These are phyloP conservation scores for Bombus balteatus DNA, from an alignment of 1,140 invertebrate genomes.

Conservation along the genomic window DNA sequence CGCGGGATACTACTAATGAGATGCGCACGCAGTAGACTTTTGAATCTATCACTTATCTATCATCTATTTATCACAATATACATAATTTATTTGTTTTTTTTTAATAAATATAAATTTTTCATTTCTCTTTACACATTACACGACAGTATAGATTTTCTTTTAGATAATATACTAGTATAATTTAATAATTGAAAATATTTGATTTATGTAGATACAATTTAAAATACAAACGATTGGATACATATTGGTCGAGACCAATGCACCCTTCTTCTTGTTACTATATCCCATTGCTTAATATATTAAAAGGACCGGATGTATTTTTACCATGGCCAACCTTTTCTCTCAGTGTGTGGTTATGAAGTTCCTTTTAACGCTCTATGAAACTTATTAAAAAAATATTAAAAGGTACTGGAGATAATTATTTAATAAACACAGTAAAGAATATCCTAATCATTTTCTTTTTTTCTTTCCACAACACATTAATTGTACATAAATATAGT, in stretches of 20 bases:
- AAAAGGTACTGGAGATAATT: background rate
- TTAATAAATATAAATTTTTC: background rate
- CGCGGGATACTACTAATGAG: background rate
- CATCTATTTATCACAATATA: background rate
- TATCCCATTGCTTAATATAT: constrained; percentile 24
- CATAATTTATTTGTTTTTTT: background rate
- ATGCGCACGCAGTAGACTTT: background rate
- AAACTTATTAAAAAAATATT: background rate
- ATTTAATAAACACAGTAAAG: background rate
- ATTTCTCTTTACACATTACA: background rate
- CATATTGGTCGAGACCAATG: background rate
- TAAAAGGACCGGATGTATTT: constrained; percentile 40
- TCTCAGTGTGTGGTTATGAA: background rate
- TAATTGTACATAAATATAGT: background rate
- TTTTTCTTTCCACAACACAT: background rate
- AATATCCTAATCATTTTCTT: background rate
- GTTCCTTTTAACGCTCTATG: background rate
- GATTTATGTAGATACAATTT: background rate
- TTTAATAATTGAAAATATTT: background rate
- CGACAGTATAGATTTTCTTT: background rate
- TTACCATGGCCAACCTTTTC: constrained; percentile 3
- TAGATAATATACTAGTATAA: background rate
- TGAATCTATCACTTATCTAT: too few relatives aligned
- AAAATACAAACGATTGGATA: background rate
- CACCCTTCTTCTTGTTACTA: constrained; percentile 31